These are phyloP conservation scores for Pica pica DNA, from an alignment of 2,113 vertebrate genomes.

Conservation along the genomic window DNA sequence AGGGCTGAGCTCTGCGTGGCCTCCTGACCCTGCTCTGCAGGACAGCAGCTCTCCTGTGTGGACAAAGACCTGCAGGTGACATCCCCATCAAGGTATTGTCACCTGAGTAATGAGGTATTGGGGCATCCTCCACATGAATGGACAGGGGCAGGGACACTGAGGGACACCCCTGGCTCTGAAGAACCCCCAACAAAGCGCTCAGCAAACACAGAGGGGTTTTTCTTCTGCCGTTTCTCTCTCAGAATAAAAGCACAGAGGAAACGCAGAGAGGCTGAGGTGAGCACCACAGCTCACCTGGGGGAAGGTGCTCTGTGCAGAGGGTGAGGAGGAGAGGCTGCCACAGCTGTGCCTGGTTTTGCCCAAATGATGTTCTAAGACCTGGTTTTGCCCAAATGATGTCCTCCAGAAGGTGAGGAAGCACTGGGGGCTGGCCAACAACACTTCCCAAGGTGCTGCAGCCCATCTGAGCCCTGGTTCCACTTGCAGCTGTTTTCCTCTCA, in stretches of 20 bases:
- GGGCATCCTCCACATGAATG: neutral
- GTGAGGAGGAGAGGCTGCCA: neutral
- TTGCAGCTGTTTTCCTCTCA: neutral
- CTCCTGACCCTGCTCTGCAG: neutral
- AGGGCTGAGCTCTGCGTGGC: neutral
- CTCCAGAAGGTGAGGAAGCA: neutral
- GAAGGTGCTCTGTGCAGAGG: fast-evolving
- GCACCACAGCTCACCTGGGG: neutral
- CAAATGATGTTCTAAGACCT: neutral
- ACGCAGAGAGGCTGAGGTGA: neutral
- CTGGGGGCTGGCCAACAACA: neutral
- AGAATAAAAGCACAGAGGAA: neutral
- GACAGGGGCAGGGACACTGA: neutral
- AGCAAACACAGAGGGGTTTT: neutral
- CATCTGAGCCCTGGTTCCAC: neutral
- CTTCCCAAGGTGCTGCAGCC: neutral
- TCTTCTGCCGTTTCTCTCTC: neutral
- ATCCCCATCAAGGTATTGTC: neutral
- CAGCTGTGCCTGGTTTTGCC: neutral
- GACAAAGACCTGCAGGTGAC: neutral
- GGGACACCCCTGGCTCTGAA: neutral
- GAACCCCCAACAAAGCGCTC: neutral
- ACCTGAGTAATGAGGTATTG: neutral
- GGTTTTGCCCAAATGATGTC: neutral
- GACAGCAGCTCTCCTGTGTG: neutral